Base-by-base conservation (phyloP, 1,140 invertebrate species). In the Drosophila simulans region DNA sequence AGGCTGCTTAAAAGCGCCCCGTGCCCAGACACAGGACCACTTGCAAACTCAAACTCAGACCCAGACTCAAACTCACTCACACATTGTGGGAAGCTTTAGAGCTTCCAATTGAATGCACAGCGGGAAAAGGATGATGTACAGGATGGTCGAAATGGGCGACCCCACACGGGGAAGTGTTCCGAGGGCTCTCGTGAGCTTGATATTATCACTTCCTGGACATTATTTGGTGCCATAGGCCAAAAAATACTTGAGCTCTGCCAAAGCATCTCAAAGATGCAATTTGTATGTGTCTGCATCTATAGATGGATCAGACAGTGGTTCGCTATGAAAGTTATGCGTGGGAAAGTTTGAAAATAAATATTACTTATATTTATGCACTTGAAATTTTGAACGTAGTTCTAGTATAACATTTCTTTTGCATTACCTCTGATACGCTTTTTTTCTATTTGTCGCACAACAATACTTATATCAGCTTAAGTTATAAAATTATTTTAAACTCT, bases 151-250 rank as follows among this genome's bases (percentile, higher is more conserved):
- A 27, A 17, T n/a, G 39, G 31, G 17, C 46, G 15, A 42, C 40
- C 2, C n/a, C 34, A 12, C 15, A 17, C 15, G 17, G 25, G 71
- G 53, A 40, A 45, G 70, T 51, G 60, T 69, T 58, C 49, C 48
- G 68, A 82, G 68, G 25, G 58, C 64, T 68, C 84, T 88, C 64
- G 62, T 75, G 83, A 59, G 42, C 54, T 70, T 69, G 83, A 86
- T 88, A 86, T 86, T 88, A 86, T 86, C 83, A 83, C 84, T 86
- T 88, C 82, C 83, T 86, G 75, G 83, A 88, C 79, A 86, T 86
- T 88, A 86, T 86, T 86, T 76, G 79, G 79, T 66, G 83, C 84
- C 83, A 76, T 83, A 83, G 83, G 83, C 83, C 83, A 88, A 88
- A 88, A 86, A 88, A 88, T 78, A 75, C 78, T 78, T 86, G 82